Conservation (phyloP, 1,140 invertebrate genomes). For the Caerostris extrusa region DNA sequence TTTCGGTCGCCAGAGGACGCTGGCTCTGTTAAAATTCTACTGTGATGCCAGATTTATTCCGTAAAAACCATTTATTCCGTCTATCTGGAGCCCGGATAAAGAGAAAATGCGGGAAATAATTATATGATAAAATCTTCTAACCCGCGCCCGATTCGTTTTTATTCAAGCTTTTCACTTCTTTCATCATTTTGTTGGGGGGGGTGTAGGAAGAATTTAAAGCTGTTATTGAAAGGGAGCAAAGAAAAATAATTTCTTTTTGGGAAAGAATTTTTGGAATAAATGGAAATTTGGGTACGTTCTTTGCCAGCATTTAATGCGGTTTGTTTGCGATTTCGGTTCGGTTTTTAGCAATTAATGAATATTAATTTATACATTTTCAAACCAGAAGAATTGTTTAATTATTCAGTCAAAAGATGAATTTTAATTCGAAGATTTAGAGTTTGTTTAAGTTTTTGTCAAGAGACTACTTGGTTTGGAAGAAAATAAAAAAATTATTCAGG, state of each 20-base stretch:
- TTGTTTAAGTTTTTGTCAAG: not conserved
- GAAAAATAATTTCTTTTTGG: conserved; percentile 55
- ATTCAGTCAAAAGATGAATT: conserved; percentile 7
- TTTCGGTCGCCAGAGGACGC: conserved; percentile 48
- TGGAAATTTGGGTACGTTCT: not conserved
- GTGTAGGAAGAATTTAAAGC: conserved; percentile 54
- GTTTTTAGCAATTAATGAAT: conserved; percentile 27
- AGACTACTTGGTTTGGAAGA: not conserved
- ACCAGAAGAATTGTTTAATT: not conserved
- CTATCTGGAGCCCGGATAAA: conserved; percentile 61
- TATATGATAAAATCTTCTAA: conserved; percentile 71
- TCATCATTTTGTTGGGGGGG: conserved; percentile 29
- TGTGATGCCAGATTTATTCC: conserved; percentile 65
- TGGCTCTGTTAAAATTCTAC: conserved; percentile 59
- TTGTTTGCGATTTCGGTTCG: not conserved
- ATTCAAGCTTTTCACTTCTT: conserved; percentile 61
- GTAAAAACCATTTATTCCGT: conserved; percentile 75
- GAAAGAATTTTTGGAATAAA: conserved; percentile 27
- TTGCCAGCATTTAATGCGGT: conserved; percentile 1
- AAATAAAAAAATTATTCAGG: not conserved
- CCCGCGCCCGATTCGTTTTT: conserved; percentile 63
- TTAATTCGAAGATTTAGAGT: not conserved
- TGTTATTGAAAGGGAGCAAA: conserved; percentile 38
- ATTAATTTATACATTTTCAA: conserved; percentile 2
- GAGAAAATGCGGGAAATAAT: conserved; percentile 74